Base-by-base conservation (phyloP, 2,888 invertebrate species). In the Herminia tarsipennalis region DNA sequence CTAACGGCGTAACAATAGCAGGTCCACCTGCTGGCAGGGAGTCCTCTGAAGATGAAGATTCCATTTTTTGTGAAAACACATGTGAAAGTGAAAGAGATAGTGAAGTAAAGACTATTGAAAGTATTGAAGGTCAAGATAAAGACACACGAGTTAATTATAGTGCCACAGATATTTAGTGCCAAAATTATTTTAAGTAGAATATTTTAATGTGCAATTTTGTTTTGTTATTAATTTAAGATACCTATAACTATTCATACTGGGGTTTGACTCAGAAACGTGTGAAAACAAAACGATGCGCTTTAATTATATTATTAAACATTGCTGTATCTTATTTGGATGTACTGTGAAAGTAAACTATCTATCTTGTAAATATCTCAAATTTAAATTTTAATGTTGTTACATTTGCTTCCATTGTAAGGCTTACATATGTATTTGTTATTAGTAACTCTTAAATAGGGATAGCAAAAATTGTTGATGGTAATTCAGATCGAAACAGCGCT, bases 161-260 rank as follows among this genome's bases (percentile, higher is more conserved):
- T 86, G 88, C 92, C 89, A 93, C 93, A 82, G 93, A 93, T 90
- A 92, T 92, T 89, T 93, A 93, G 93, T 93, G 93, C 93, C 93
- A 93, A 93, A 93, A 91, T 88, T 91, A 91, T 83, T 72, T 75
- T 91, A 90, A 87, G 88, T 90, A 90, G 86, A 80, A 76, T 86
- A 83, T 88, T 81, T 81, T 82, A 83, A 83, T 86, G 91, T 91
- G 91, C 92, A 92, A 89, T 90, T 88, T 86, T 84, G 83, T 86
- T 86, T 83, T 85, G 78, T 85, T 86, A 71, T 81, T 86, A 81
- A 78, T 83, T 82, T 85, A 87, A 84, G 80, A 73, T 86, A n/a
- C n/a, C n/a, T n/a, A 78, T 86, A 83, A 83, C 76, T 85, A 75
- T 85, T 83, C 73, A 78, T 78, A 76, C 76, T 83, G 84, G 83